Conservation (phyloP, 2,113 vertebrate species). For the Camelus dromedarius region DNA sequence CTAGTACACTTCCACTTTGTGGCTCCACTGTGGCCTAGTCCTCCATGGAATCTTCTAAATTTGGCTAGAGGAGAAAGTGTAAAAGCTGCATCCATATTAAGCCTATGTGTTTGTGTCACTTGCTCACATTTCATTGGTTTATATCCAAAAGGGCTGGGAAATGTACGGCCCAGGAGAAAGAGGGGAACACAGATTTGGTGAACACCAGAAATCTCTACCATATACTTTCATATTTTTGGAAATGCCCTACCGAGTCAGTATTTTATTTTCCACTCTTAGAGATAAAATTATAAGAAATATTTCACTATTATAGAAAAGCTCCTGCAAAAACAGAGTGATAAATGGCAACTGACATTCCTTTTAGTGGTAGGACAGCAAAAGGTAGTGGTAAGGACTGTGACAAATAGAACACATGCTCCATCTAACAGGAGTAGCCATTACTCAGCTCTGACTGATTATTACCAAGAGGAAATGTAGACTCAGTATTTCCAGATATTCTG, state of each 20-base stretch:
- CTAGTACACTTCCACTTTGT: not conserved
- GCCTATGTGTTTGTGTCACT: not conserved
- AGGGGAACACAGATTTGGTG: not conserved
- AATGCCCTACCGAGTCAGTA: not conserved
- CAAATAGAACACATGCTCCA: not conserved
- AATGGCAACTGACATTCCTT: not conserved
- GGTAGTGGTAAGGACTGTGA: not conserved
- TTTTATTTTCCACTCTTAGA: conserved; percentile 16
- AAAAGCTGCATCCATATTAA: not conserved
- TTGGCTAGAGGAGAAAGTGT: not conserved
- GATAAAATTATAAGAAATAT: not conserved
- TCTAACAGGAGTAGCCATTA: not conserved
- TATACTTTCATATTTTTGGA: conserved; percentile 40
- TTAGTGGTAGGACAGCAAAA: not conserved
- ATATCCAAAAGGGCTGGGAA: not conserved
- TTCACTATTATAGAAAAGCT: not conserved
- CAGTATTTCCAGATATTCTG: not conserved
- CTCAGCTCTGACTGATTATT: not conserved
- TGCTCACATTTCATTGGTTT: not conserved
- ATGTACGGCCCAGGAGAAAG: not conserved
- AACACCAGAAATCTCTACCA: not conserved
- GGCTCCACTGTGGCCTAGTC: not conserved
- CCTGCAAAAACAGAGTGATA: not conserved
- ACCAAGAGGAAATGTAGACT: not conserved
- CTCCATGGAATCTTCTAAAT: not conserved